phyloP scores from a whole-genome alignment of 2,113 vertebrate genomes.

The Leptocoma aspasia region DNA sequence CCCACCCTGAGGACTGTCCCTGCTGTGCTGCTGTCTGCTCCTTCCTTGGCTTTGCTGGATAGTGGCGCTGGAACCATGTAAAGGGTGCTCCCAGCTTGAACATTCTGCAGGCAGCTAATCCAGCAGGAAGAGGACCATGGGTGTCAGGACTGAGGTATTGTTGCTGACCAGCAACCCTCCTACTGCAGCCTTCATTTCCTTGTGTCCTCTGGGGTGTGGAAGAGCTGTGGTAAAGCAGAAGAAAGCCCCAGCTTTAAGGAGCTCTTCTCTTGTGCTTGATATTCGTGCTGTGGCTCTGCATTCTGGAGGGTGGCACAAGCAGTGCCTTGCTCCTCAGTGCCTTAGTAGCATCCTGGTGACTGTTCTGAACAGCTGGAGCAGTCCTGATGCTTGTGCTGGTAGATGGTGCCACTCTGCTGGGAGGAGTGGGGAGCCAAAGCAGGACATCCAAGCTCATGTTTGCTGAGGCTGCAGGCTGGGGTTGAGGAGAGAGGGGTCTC shows the following conservation, averaged over 20 bases:
- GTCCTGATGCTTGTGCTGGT: not conserved
- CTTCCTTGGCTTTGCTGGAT: not conserved
- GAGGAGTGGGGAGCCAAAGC: not conserved
- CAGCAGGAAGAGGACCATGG: not conserved
- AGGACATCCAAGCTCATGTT: accelerated
- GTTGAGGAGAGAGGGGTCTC: not conserved
- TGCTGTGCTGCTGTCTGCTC: not conserved
- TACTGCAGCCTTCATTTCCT: not conserved
- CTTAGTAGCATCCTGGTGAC: not conserved
- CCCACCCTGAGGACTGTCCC: no score
- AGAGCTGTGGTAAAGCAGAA: not conserved
- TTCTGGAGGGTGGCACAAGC: not conserved
- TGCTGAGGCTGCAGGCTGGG: not conserved
- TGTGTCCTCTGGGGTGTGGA: not conserved
- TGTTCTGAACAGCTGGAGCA: not conserved
- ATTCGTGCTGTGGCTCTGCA: not conserved
- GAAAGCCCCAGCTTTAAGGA: not conserved
- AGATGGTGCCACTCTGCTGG: not conserved
- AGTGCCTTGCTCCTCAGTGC: not conserved
- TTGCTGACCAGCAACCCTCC: not conserved
- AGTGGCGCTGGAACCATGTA: accelerated
- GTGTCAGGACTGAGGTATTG: not conserved
- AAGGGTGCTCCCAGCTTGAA: not conserved
- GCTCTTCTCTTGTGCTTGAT: not conserved
- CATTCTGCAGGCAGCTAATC: not conserved